Base-by-base conservation (phyloP, 2,797 vertebrate species). In the Diceros bicornis region DNA sequence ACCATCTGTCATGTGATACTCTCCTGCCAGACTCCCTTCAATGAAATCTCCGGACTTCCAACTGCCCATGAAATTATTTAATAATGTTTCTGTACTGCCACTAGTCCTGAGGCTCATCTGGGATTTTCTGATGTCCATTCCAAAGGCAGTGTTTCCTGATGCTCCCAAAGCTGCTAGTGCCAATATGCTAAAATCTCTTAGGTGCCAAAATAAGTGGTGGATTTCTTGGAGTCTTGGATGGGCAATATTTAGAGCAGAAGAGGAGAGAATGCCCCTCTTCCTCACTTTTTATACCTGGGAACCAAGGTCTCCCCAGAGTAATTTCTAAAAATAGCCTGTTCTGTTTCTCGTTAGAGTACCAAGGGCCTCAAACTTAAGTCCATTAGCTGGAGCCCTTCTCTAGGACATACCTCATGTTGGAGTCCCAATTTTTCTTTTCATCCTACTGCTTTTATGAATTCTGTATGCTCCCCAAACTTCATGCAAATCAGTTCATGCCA, bases 311-410 rank as follows among this genome's bases (percentile, higher is more conserved):
- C 29, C 29, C 47, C 8, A 47, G 8, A 83, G 59, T 57, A 94
- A 82, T 59, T 94, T 82, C 21, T 89, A 62, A 66, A 89, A 89
- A 82, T 74, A 94, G 27, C 11, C 47, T 47, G 37, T 83, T 94
- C 18, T 9, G 2, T 74, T 74, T 82, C 66, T 66, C 13, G 23
- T 47, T 83, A 57, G 23, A 89, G 23, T 66, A 57, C 8, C 27
- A 59, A 71, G 8, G 68, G 55, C 27, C 47, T 74, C 47, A 88
- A 88, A 81, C 27, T 81, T 72, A 78, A 93, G 44, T 62, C n/a
- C 18, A 74, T 72, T 82, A 64, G 23, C 25, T 59, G 41, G 37
- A 34, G 25, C 69, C n/a, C 37, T 23, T 90, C 52, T 83, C 64
- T 84, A 84, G 41, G 41, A n/a, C 41, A 94, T 41, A 71, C 5